Evolutionary conservation across 2,113 vertebrate genomes (phyloP).

Genomic region (Pomatostomus ruficeps): DNA sequence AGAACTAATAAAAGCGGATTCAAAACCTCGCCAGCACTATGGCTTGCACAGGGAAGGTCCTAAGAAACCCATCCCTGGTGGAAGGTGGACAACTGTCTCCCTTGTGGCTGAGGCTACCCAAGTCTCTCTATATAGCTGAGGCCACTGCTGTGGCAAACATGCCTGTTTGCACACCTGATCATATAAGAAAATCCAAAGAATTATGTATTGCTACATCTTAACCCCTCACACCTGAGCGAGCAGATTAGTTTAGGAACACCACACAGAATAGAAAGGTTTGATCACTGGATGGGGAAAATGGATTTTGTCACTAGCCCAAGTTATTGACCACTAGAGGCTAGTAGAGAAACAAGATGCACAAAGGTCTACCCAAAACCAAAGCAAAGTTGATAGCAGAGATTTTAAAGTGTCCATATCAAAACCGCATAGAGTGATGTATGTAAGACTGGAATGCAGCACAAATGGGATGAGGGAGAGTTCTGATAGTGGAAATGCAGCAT

Average conservation of each 20-base stretch:
- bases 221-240: not conserved
- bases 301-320: not conserved
- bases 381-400: not conserved
- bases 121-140: not conserved
- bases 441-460: not conserved
- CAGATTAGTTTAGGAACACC: not conserved
- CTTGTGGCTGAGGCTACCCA: not conserved
- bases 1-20: not conserved
- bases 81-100: fast-evolving
- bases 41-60: not conserved
- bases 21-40: not conserved
- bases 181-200: not conserved
- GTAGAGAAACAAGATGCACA: not conserved
- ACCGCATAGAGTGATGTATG: fast-evolving
- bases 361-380: not conserved
- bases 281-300: fast-evolving
- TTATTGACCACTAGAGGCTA: not conserved
- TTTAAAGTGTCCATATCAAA: not conserved
- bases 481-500: not conserved
- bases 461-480: not conserved
- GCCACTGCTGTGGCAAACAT: too few species aligned
- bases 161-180: not conserved
- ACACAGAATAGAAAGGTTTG: not conserved
- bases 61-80: not conserved
- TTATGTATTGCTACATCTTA: not conserved